Percentiles rank a stretch among this genome's conserved stretches.
phyloP scores from a whole-genome alignment of 2,888 invertebrate genomes.

The Pristionchus exspectatus region DNA sequence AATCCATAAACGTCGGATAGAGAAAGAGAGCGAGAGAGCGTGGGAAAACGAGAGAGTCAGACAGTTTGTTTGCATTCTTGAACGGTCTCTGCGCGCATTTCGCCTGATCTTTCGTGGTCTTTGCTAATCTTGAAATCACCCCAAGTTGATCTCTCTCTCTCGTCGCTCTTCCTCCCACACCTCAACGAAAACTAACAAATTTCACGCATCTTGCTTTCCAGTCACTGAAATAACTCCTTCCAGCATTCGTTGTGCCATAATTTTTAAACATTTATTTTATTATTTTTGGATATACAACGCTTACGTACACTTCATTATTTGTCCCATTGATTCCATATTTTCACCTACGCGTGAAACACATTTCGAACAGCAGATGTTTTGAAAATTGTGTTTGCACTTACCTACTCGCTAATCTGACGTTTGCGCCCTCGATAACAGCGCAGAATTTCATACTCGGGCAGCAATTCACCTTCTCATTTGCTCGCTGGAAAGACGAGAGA shows the following conservation, averaged over 20 bases:
- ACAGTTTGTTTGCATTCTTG: background rate
- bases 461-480: too few relatives aligned
- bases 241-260: too few relatives aligned
- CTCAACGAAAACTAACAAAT: too few relatives aligned
- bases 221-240: too few relatives aligned
- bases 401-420: background rate
- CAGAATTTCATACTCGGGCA: too few relatives aligned
- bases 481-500: too few relatives aligned
- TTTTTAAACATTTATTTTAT: background rate
- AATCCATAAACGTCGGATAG: background rate
- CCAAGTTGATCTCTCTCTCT: background rate
- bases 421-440: too few relatives aligned
- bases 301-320: too few relatives aligned
- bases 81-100: background rate
- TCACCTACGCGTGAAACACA: background rate
- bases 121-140: background rate
- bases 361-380: background rate
- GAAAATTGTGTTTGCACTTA: background rate
- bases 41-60: background rate
- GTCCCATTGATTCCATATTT: too few relatives aligned
- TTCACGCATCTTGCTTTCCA: too few relatives aligned
- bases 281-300: too few relatives aligned
- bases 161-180: background rate
- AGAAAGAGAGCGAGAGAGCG: background rate
- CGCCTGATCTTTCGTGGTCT: slow-evolving; percentile 21